Base-by-base conservation (phyloP, 2,888 invertebrate species). In the Tillus elongatus region DNA sequence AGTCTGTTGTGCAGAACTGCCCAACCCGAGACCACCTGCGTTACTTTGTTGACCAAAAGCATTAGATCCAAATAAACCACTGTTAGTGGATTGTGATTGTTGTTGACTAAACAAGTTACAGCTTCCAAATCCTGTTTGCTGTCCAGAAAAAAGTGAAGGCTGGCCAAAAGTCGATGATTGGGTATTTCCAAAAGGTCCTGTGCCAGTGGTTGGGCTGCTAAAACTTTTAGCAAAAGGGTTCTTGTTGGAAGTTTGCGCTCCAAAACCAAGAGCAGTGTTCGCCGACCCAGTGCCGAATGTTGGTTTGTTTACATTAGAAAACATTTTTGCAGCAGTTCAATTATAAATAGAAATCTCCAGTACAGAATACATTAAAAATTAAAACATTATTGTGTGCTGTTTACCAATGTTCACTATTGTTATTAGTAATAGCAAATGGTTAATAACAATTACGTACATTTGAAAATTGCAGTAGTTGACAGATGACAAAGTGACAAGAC, bases 61-160 rank as follows among this genome's bases (percentile, higher is more conserved):
- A 8, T 70, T 61, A 47, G 74, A 52, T 0, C 81, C 79, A 51
- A 85, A 86, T 3, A 85, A 68, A 12, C 70, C 64, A 1, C 73
- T 68, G 0, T 70, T 53, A 0, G 69, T 60, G 54, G 15, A 70
- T 44, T 71, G 75, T 43, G 70, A 71, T 46, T 39, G 64, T 57
- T 35, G 67, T 54, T 39, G 64, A n/a, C n/a, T n/a, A n/a, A n/a
- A n/a, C n/a, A 60, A 40, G n/a, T n/a, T n/a, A 66, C 60, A 55
- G 64, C 61, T 30, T 60, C 54, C 63, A 27, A 14, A n/a, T n/a
- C n/a, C n/a, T n/a, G n/a, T n/a, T 42, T 44, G 40, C 13, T 34
- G 40, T 13, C 37, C 38, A 35, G 35, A 37, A 13, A 42, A 28
- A 37, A 11, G 13, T 11, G 12, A 30, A 11, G 9, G 6, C 10